These are phyloP conservation scores for Strigamia transsilvanica DNA, from an alignment of 2,888 invertebrate species.

Conservation along the genomic window DNA sequence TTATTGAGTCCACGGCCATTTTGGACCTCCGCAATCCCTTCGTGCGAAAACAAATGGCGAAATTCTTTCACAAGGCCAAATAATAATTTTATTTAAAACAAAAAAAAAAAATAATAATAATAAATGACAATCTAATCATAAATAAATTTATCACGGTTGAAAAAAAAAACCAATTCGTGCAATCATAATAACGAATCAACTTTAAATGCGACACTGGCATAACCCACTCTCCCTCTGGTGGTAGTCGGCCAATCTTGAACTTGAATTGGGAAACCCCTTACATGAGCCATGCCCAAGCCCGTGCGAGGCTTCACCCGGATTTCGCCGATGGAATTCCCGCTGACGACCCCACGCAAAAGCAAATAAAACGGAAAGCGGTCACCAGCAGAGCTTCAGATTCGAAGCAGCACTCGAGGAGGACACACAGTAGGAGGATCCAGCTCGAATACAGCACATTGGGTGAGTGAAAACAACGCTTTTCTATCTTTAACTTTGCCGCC, in stretches of 20 bases:
- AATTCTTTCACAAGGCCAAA: not conserved
- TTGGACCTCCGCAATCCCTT: not conserved
- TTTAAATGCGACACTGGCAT: not conserved
- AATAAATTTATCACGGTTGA: not conserved
- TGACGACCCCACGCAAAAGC: slow-evolving; percentile 40
- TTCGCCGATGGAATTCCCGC: slow-evolving; percentile 43
- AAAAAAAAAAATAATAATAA: not conserved
- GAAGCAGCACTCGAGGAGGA: slow-evolving; percentile 1
- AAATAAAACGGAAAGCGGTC: not conserved
- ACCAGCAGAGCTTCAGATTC: slow-evolving; percentile 3
- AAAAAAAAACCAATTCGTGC: slow-evolving; percentile 5
- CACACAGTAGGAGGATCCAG: not conserved
- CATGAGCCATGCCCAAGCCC: slow-evolving; percentile 17
- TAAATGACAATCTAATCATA: not conserved
- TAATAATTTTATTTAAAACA: not conserved
- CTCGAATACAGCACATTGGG: too few species aligned
- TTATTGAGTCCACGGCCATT: slow-evolving; percentile 37
- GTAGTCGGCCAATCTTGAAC: not conserved
- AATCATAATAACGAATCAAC: not conserved
- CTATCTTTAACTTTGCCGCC: not conserved
- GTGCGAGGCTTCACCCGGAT: slow-evolving; percentile 17
- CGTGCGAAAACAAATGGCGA: slow-evolving; percentile 13
- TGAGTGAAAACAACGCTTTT: not conserved
- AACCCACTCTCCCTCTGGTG: not conserved
- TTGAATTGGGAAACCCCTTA: slow-evolving; percentile 40